Evolutionary conservation across 1,140 invertebrate species (phyloP).

Genomic region (Drosophila chauvacae): DNA sequence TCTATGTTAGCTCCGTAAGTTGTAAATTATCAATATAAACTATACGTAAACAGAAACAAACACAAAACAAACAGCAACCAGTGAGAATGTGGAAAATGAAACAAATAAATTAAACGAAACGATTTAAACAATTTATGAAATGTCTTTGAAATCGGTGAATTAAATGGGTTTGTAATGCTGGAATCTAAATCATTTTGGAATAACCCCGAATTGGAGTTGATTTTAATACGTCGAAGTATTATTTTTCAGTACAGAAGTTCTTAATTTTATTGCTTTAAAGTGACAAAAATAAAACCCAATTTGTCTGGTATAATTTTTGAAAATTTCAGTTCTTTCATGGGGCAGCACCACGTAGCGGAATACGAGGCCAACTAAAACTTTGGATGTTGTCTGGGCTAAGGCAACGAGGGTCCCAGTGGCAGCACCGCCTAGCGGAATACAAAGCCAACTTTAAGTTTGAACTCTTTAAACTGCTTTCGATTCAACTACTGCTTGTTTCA

Average conservation of each 20-base stretch:
- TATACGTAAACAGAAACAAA: slow-evolving; percentile 63
- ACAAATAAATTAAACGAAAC: slow-evolving; percentile 75
- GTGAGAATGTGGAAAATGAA: slow-evolving; percentile 78
- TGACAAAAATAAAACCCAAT: neutral
- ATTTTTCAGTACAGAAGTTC: neutral
- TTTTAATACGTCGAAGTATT: too few species aligned
- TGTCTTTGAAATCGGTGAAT: neutral
- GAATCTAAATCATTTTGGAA: too few species aligned
- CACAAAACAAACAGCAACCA: slow-evolving; percentile 62
- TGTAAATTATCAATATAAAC: slow-evolving; percentile 80
- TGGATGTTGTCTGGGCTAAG: too few species aligned
- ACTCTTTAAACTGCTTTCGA: too few species aligned
- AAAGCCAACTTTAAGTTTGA: too few species aligned
- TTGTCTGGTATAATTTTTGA: neutral
- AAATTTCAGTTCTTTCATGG: neutral
- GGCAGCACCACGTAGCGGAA: neutral
- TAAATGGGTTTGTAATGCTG: neutral
- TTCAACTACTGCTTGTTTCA: too few species aligned
- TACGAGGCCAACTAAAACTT: too few species aligned
- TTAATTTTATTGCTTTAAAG: neutral
- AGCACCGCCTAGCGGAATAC: too few species aligned
- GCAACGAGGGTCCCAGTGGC: too few species aligned
- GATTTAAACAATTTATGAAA: slow-evolving; percentile 42
- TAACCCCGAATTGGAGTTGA: too few species aligned
- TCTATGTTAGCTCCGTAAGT: slow-evolving; percentile 78